A percentile compares a stretch with the other conserved stretches of the same genome.
Evolutionary conservation across 2,797 vertebrate species (phyloP).

Genomic region (Catostomus latipinnis): DNA sequence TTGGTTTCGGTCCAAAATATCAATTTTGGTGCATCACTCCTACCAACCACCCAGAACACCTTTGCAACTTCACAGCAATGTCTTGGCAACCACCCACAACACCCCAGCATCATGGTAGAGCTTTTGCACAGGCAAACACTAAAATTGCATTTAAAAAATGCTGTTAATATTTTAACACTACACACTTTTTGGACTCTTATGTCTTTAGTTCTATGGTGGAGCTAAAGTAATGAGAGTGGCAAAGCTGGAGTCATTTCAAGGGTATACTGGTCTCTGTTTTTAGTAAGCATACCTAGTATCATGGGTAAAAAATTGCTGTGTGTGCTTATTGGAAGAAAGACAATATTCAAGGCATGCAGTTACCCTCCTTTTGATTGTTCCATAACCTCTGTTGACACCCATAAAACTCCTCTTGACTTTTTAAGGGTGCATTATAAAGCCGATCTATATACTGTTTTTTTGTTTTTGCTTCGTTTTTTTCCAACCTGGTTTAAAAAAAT

Average conservation of each 20-base stretch:
- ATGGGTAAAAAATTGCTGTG: background rate
- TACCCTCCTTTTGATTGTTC: background rate
- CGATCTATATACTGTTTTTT: background rate
- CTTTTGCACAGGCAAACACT: too few species aligned
- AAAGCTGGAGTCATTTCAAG: background rate
- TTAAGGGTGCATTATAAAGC: background rate
- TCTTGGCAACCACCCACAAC: too few species aligned
- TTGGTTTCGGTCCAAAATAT: too few species aligned
- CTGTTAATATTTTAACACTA: too few species aligned
- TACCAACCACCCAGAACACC: too few species aligned
- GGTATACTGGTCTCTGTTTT: background rate
- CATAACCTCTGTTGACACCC: background rate
- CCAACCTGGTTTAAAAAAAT: too few species aligned
- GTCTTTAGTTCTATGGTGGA: too few species aligned
- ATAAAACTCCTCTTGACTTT: background rate
- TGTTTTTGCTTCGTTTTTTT: background rate
- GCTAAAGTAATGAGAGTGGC: background rate
- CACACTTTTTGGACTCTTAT: too few species aligned
- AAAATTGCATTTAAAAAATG: too few species aligned
- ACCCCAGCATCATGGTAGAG: too few species aligned
- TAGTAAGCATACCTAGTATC: conserved; percentile 3
- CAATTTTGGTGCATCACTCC: too few species aligned
- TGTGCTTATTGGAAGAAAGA: background rate
- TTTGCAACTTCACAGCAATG: too few species aligned
- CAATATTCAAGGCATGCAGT: background rate